Base-by-base conservation (phyloP, 2,888 invertebrate genomes). In the Cheilosia urbana region DNA sequence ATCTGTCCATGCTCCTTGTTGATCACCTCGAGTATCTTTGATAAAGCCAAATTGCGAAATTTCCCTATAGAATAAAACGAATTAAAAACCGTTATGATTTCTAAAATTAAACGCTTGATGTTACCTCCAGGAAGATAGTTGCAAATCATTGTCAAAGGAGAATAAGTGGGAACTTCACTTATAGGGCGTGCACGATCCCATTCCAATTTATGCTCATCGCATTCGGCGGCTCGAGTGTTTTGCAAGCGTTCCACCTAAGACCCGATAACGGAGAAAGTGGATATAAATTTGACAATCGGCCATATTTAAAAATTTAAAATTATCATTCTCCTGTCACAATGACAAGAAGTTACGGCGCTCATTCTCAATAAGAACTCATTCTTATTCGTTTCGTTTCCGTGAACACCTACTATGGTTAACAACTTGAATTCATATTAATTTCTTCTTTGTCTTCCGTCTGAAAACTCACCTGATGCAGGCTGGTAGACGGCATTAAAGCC, bases 1-100 rank as follows among this genome's bases (percentile, higher is more conserved):
- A 93, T 90, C n/a, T 92, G 88, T 0, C 93, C 93, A 87, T 91
- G 89, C 24, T 88, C 87, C 37, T 53, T 21, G 27, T 62, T 2
- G 4, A 68, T 15, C 53, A 17, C n/a, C 11, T n/a, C 21, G 4
- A 68, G 34, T 1, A 68, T 11, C 6, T 77, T 13, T 0, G 27
- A 0, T 17, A 66, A 58, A 19, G 40, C 27, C 11, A 49, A n/a
- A 13, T 77, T 77, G 34, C 21, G 15, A 11, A 30, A 68, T 27
- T 68, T 60, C n/a, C 75, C 75, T 76, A 21, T 9, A 24, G 37
- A 45, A 17, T 0, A n/a, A 19, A 45, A 19, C 9, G 34, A 11
- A 3, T 11, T 1, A 0, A 0, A 34, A 34, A 34, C 11, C 34
- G 11, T 34, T 34, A 3, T 11, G 11, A 7, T 6, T 4, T 45